Evolutionary conservation across 1,140 invertebrate genomes (phyloP).

Genomic region (Rhynchophorus ferrugineus): DNA sequence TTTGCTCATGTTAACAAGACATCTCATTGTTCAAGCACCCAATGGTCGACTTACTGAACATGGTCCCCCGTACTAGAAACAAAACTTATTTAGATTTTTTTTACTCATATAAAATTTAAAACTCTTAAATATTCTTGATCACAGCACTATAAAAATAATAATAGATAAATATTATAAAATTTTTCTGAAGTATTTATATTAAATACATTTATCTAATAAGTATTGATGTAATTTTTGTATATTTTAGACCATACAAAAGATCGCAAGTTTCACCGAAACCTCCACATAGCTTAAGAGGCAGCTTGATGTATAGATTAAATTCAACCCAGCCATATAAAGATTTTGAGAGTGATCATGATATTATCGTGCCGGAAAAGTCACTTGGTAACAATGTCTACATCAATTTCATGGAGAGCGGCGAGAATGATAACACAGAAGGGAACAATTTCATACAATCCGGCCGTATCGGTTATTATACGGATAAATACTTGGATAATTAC

Average conservation of each 20-base stretch:
- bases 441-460: slow-evolving; percentile 18
- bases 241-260: slow-evolving; percentile 20
- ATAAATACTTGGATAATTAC: slow-evolving; percentile 12
- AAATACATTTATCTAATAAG: too few species aligned
- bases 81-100: too few species aligned
- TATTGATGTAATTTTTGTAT: too few species aligned
- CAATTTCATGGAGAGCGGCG: slow-evolving; percentile 31
- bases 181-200: too few species aligned
- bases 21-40: too few species aligned
- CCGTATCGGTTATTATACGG: slow-evolving; percentile 8
- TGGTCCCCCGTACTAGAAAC: too few species aligned
- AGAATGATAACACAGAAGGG: slow-evolving; percentile 30
- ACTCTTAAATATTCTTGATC: too few species aligned
- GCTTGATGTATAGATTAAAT: slow-evolving; percentile 12
- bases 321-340: slow-evolving; percentile 6
- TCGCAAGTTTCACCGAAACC: slow-evolving; percentile 29
- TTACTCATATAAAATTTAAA: too few species aligned
- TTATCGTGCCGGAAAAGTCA: slow-evolving; percentile 7
- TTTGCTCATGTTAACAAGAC: too few species aligned
- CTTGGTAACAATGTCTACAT: slow-evolving; percentile 28
- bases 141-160: too few species aligned
- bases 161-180: too few species aligned
- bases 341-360: slow-evolving; percentile 8
- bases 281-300: slow-evolving; percentile 16
- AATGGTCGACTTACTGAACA: too few species aligned